Conservation (phyloP, 35 echinoderm and acorn worm species). For the Chiridota heheva region DNA sequence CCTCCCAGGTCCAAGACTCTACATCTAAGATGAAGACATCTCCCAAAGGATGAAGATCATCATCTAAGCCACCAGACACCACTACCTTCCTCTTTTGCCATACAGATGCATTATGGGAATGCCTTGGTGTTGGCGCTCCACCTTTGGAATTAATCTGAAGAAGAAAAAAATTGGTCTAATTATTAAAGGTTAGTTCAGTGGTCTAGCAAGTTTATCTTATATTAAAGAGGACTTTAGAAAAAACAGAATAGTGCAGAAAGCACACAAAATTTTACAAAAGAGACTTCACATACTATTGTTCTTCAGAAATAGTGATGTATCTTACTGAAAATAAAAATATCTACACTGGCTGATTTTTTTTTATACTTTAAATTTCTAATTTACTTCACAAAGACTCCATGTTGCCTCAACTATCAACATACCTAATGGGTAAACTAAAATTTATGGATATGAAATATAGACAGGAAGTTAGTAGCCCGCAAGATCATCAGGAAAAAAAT, state of each 20-base stretch:
- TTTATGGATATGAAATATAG: too few species aligned
- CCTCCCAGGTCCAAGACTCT: conserved; percentile 15
- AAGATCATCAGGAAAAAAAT: too few species aligned
- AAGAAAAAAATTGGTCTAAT: neutral
- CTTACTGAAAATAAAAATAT: neutral
- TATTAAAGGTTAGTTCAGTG: neutral
- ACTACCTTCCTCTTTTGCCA: conserved; percentile 53
- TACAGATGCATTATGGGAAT: conserved; percentile 65
- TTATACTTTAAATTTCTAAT: too few species aligned
- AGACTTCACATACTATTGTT: neutral
- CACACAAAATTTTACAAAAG: conserved; percentile 3
- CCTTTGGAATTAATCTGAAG: conserved; percentile 16
- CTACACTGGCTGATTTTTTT: too few species aligned
- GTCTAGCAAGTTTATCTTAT: too few species aligned
- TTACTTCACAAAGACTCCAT: too few species aligned
- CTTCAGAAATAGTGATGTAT: neutral
- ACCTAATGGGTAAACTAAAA: too few species aligned
- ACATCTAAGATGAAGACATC: conserved; percentile 46
- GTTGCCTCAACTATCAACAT: too few species aligned
- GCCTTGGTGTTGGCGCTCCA: conserved; percentile 46
- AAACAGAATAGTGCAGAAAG: too few species aligned
- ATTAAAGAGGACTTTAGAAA: too few species aligned
- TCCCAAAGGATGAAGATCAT: conserved; percentile 47
- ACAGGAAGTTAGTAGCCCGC: too few species aligned
- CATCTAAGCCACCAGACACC: conserved; percentile 64